phyloP scores from a whole-genome alignment of 2,888 invertebrate species.

The Temnothorax ravouxi region DNA sequence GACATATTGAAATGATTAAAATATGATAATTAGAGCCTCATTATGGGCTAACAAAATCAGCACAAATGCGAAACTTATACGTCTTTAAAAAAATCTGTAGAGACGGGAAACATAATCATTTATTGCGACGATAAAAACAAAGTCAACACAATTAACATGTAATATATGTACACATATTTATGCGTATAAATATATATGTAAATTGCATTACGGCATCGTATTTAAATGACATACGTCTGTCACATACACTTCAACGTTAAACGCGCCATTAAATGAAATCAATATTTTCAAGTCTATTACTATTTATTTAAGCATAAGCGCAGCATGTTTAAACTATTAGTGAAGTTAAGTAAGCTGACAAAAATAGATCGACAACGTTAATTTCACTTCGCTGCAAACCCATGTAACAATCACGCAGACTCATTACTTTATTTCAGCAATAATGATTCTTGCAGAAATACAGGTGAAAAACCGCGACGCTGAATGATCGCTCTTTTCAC shows the following conservation, averaged over 20 bases:
- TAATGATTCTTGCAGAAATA: slow-evolving; percentile 10
- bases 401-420: not conserved
- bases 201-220: slow-evolving; percentile 4
- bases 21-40: not conserved
- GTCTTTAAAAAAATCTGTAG: not conserved
- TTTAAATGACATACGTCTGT: not conserved
- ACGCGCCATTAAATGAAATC: not conserved
- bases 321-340: not conserved
- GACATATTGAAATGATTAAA: not conserved
- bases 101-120: not conserved
- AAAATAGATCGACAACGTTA: not conserved
- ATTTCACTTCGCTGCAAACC: not conserved
- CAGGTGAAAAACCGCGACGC: slow-evolving; percentile 12
- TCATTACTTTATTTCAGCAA: slow-evolving; percentile 35
- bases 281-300: slow-evolving; percentile 3
- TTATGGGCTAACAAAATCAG: not conserved
- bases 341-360: not conserved
- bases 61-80: not conserved
- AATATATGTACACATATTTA: not conserved
- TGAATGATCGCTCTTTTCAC: slow-evolving; percentile 28
- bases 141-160: not conserved
- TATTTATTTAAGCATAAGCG: slow-evolving; percentile 4
- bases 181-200: not conserved
- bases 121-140: not conserved
- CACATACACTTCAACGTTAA: not conserved